These are phyloP conservation scores for Grapholita molesta DNA, from an alignment of 1,140 invertebrate genomes.

Conservation along the genomic window DNA sequence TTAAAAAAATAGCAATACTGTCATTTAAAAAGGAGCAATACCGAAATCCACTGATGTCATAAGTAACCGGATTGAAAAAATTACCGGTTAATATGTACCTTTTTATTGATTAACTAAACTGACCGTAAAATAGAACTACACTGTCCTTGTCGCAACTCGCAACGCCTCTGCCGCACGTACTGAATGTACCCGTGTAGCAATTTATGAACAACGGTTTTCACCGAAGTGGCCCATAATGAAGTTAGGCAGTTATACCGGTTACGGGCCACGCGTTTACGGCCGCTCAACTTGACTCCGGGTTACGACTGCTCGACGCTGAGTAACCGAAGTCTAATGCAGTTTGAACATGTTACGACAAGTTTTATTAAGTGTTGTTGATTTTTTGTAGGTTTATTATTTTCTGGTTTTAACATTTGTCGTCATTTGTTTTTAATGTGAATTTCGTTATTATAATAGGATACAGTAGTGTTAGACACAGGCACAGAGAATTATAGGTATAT, in stretches of 20 bases:
- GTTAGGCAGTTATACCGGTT: slow-evolving; percentile 43
- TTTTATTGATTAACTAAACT: too few species aligned
- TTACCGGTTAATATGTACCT: too few species aligned
- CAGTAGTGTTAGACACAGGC: too few species aligned
- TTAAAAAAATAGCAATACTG: too few species aligned
- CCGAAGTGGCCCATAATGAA: slow-evolving; percentile 34
- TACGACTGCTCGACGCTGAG: slow-evolving; percentile 35
- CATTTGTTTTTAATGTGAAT: too few species aligned
- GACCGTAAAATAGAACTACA: too few species aligned
- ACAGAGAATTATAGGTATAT: too few species aligned
- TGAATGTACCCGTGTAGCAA: not conserved
- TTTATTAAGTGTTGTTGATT: not conserved
- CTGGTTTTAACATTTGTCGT: too few species aligned
- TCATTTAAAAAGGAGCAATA: too few species aligned
- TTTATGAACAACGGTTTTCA: not conserved
- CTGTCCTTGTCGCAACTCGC: not conserved
- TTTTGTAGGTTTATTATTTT: not conserved
- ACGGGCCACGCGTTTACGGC: slow-evolving; percentile 43
- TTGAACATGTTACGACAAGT: not conserved
- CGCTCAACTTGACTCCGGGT: slow-evolving; percentile 50
- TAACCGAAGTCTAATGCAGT: slow-evolving; percentile 18
- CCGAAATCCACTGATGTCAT: too few species aligned
- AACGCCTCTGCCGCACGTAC: not conserved
- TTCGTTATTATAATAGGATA: too few species aligned
- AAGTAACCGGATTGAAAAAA: too few species aligned